Conservation (phyloP, 2,797 vertebrate species). For the Chiloscyllium punctatum region DNA sequence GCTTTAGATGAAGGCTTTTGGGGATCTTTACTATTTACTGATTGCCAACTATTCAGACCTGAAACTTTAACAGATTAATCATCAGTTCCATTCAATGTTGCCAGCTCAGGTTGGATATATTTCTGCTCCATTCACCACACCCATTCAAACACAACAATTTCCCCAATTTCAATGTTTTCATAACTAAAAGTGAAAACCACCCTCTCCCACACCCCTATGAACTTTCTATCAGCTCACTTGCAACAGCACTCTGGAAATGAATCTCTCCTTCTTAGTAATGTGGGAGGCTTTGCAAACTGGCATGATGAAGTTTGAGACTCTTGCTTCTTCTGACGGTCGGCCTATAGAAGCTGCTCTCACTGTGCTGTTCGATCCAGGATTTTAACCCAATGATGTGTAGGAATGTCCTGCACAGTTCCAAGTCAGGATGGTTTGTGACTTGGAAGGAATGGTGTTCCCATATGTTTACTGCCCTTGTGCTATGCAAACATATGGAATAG, state of each 20-base stretch:
- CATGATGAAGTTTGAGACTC: background rate
- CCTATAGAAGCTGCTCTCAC: background rate
- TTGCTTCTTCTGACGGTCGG: background rate
- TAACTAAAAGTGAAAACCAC: background rate
- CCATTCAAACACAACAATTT: background rate
- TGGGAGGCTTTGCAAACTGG: background rate
- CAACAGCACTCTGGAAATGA: background rate
- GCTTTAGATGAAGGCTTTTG: background rate
- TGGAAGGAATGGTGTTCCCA: background rate
- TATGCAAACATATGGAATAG: too few relatives aligned
- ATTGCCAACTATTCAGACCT: background rate
- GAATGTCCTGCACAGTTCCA: background rate
- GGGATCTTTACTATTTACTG: background rate
- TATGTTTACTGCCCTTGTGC: background rate
- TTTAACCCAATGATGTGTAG: background rate
- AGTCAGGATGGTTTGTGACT: background rate
- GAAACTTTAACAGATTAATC: background rate
- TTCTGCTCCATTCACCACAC: background rate
- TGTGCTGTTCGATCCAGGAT: background rate
- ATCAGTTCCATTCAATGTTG: background rate
- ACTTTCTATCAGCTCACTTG: background rate
- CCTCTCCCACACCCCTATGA: background rate
- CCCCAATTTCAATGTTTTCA: background rate
- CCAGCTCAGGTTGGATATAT: background rate
- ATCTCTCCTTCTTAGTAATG: background rate